Conservation (phyloP, 2,113 vertebrate species). For the Cisticola juncidis region DNA sequence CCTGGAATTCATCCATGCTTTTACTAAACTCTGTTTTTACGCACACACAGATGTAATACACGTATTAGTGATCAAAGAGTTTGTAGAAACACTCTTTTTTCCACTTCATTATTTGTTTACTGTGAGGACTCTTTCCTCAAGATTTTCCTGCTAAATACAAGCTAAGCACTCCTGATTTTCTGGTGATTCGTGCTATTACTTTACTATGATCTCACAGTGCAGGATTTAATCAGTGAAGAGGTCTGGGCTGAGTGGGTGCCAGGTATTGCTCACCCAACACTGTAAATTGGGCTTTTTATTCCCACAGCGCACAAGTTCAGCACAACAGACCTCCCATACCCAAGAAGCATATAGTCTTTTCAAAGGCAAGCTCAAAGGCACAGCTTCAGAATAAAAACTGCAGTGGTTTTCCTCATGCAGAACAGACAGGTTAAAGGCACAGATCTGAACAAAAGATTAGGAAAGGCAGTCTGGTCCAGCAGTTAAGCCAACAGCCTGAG, state of each 20-base stretch:
- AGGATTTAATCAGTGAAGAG: background rate
- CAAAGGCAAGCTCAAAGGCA: background rate
- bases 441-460: background rate
- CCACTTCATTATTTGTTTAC: background rate
- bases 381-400: background rate
- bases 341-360: background rate
- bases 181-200: background rate
- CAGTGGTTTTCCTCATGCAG: background rate
- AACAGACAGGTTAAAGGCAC: constrained; percentile 26
- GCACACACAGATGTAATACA: background rate
- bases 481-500: background rate
- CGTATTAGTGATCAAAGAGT: rapidly evolving
- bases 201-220: background rate
- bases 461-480: background rate
- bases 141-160: background rate
- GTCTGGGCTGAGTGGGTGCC: background rate
- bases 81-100: background rate
- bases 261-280: background rate
- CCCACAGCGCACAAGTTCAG: background rate
- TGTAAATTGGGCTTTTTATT: background rate
- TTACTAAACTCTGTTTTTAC: background rate
- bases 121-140: background rate
- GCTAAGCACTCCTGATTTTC: background rate
- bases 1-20: background rate
- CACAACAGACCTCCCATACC: background rate